Conservation (phyloP, 2,113 vertebrate species). For the Dasypus novemcinctus region DNA sequence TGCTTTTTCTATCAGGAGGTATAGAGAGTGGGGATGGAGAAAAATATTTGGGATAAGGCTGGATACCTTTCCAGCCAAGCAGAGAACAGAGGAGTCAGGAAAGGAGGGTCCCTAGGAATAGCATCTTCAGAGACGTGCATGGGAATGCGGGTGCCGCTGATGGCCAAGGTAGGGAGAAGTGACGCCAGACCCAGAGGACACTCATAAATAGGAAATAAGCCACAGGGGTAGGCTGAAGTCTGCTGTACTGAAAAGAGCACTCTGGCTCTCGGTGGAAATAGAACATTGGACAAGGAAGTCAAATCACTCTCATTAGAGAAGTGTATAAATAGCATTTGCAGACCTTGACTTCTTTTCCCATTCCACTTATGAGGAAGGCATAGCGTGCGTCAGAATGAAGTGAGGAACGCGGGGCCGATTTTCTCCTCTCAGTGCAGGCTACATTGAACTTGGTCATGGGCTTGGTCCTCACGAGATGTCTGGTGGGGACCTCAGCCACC, state of each 20-base stretch:
- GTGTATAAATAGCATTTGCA: not conserved
- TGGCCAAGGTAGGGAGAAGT: not conserved
- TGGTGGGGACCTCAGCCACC: not conserved
- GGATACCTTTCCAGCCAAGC: not conserved
- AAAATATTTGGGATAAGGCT: not conserved
- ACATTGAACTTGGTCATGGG: not conserved
- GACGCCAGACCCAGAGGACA: not conserved
- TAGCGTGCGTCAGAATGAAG: not conserved
- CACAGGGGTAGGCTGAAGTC: not conserved
- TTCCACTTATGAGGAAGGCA: not conserved
- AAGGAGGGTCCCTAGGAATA: not conserved
- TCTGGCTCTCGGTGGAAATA: not conserved
- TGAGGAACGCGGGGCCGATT: not conserved
- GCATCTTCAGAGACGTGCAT: not conserved
- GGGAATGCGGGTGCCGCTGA: not conserved
- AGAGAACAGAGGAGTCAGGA: not conserved
- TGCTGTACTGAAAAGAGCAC: not conserved
- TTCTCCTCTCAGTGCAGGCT: not conserved
- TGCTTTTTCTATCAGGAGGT: not conserved
- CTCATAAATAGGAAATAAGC: constrained; percentile 26
- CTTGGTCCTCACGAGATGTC: fast-evolving
- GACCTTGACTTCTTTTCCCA: not conserved
- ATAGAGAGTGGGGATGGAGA: not conserved
- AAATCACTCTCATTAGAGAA: constrained; percentile 15
- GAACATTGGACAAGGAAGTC: not conserved